A percentile compares a stretch with the other conserved stretches of the same genome.
These are phyloP conservation scores for Hemaris fuciformis DNA, from an alignment of 2,888 invertebrate genomes.

Conservation along the genomic window DNA sequence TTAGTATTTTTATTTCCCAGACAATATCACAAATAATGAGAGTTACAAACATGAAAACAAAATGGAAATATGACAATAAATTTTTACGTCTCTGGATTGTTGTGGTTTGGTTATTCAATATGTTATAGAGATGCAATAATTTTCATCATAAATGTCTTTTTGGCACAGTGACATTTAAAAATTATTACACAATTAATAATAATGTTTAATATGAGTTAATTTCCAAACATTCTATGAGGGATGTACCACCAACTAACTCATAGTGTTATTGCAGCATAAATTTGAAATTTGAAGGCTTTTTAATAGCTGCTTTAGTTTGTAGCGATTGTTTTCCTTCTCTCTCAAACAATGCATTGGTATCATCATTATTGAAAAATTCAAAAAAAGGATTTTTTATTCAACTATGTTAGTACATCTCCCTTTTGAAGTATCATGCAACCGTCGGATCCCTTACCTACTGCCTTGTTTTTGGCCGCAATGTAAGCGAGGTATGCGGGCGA, in stretches of 20 bases:
- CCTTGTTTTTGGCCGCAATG: slow-evolving; percentile 95
- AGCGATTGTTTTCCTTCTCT: no score
- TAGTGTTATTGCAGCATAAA: no score
- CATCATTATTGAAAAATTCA: no score
- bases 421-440: background rate
- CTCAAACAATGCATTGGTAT: no score
- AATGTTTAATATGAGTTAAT: background rate
- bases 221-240: background rate
- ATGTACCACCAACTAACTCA: background rate
- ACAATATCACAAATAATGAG: no score
- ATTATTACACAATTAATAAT: background rate
- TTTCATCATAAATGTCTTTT: slow-evolving; percentile 12
- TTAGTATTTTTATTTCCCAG: no score
- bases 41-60: no score
- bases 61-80: no score
- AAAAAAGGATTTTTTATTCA: background rate
- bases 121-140: background rate
- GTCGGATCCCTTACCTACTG: slow-evolving; percentile 83
- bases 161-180: background rate
- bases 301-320: no score
- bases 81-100: no score
- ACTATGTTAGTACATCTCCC: background rate
- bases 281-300: no score
- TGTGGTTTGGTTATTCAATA: no score
- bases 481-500: slow-evolving; percentile 97